Evolutionary conservation across 2,797 vertebrate species (phyloP), one percentile per base, ranked within the genome.

Genomic region (Moxostoma hubbsi): DNA sequence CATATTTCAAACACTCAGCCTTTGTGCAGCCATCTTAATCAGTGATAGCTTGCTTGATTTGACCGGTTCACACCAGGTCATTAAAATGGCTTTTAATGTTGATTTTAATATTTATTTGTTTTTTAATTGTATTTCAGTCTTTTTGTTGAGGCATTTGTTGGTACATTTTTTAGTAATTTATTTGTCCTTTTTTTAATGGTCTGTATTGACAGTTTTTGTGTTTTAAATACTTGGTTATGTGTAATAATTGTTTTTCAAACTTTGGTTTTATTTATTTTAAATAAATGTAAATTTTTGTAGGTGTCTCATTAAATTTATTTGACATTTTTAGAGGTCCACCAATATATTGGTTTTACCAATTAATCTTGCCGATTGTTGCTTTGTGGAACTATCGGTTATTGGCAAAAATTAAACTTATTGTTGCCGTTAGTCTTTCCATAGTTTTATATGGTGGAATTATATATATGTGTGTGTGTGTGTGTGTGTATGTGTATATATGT

Each of bases 11-110:
- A 36, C 36, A 36, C 36, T 36, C 36, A 36, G 36, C 36, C 36
- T 36, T 36, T 36, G 36, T 36, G 68, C 77, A 71, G 55, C 67
- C 70, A 68, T 72, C 53, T 46, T 64, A 61, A 68, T 71, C 54
- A 36, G 63, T 5, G 12, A 59, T 67, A 55, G 46, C 36, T 78
- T 71, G n/a, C 36, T 18, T 73, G 54, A 49, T 78, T 54, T 78
- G 36, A 45, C 63, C 36, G 50, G 9, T 73, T 45, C 5, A 16
- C 62, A 65, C 18, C 0, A 9, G 0, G 36, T 43, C 6, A n/a
- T 55, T 63, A 53, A 47, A 59, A 58, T 57, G 43, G 45, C 67
- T 57, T 16, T 53, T 18, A 18, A 1, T 62, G 57, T 49, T 67
- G 13, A 64, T 16, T 16, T 47, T 15, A 9, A 46, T 15, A 0